Percentiles rank a stretch among this genome's conserved stretches.
Conservation (phyloP, 2,797 vertebrate species). For the Onychomys torridus region DNA sequence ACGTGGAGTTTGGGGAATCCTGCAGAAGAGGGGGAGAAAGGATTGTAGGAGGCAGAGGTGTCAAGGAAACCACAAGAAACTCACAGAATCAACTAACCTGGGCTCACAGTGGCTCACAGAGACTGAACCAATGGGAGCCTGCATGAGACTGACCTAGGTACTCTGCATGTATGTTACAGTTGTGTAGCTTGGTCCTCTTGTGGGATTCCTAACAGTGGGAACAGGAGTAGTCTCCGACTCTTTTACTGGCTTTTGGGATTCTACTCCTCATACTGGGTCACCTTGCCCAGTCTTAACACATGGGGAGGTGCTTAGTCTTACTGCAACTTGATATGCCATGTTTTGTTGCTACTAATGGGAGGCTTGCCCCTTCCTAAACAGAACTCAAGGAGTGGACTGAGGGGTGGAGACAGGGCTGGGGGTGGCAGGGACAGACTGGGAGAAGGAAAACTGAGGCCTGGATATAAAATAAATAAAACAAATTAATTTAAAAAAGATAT, state of each 20-base stretch:
- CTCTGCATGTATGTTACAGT: neutral
- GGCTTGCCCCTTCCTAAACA: neutral
- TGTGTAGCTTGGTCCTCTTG: neutral
- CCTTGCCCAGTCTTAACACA: neutral
- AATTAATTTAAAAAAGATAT: neutral
- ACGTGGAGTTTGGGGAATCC: no score
- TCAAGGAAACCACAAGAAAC: no score
- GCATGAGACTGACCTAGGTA: neutral
- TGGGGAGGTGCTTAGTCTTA: neutral
- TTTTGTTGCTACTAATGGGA: neutral
- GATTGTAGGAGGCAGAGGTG: no score
- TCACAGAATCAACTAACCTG: no score
- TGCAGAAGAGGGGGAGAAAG: no score
- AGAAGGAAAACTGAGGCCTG: neutral
- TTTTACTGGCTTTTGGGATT: neutral
- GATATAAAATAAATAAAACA: neutral
- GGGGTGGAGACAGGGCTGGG: neutral
- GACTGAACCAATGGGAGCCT: neutral
- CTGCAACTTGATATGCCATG: neutral
- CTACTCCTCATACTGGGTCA: neutral
- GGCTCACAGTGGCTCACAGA: no score
- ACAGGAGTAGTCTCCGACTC: neutral
- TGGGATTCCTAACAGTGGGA: neutral
- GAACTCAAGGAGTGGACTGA: neutral
- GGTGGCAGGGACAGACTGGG: neutral